These are phyloP conservation scores for Ammodytes dubius DNA, from an alignment of 2,113 vertebrate genomes.

Conservation along the genomic window DNA sequence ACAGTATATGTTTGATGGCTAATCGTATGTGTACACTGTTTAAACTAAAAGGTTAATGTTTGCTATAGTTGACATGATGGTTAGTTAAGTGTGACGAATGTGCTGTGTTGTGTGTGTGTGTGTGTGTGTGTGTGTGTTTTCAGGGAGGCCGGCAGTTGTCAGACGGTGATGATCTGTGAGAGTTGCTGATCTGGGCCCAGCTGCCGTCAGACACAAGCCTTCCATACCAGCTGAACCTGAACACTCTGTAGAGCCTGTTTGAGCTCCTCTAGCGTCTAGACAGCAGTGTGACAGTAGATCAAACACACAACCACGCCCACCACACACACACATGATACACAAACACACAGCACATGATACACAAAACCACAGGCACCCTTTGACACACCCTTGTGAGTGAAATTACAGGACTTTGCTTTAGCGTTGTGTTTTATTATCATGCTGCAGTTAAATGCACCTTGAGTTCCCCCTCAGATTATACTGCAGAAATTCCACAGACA, in stretches of 20 bases:
- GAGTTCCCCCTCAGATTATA: conserved; percentile 26
- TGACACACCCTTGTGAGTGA: conserved; percentile 30
- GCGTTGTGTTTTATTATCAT: conserved; percentile 24
- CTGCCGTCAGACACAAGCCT: conserved; percentile 43
- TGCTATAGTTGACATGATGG: background rate
- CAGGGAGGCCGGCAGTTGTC: conserved; percentile 85
- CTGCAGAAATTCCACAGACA: conserved; percentile 45
- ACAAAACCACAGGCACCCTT: conserved; percentile 57
- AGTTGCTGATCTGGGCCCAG: conserved; percentile 78
- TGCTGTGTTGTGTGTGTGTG: background rate
- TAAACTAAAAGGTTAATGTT: background rate
- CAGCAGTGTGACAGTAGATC: conserved; percentile 77
- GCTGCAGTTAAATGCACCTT: conserved; percentile 52
- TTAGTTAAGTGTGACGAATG: background rate
- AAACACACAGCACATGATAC: conserved; percentile 43
- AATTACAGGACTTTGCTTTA: conserved; percentile 15
- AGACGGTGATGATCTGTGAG: conserved; percentile 89
- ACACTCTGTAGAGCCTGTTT: conserved; percentile 89
- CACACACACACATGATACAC: conserved; percentile 34
- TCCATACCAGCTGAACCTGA: conserved; percentile 51
- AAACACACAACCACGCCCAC: conserved; percentile 25
- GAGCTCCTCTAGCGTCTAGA: conserved; percentile 81
- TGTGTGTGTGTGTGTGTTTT: background rate
- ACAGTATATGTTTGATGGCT: background rate
- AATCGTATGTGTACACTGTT: background rate